Evolutionary conservation across 2,797 vertebrate species (phyloP).

Genomic region (Pseudochirops corinnae): DNA sequence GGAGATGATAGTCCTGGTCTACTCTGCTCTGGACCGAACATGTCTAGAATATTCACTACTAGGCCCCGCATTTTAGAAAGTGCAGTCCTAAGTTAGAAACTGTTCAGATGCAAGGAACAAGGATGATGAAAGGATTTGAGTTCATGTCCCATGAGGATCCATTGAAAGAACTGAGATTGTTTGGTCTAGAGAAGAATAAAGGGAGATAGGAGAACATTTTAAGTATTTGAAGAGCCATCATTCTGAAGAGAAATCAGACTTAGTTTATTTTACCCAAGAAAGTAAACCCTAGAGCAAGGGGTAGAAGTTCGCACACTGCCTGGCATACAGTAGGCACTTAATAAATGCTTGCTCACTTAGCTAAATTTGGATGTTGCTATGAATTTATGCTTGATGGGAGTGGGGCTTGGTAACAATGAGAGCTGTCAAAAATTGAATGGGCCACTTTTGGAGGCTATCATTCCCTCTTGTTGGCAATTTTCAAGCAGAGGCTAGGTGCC

Average conservation of each 20-base stretch:
- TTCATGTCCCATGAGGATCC: neutral
- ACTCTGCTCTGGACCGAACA: neutral
- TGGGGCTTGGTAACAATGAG: neutral
- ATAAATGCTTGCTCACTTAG: neutral
- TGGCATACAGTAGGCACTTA: neutral
- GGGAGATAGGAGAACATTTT: neutral
- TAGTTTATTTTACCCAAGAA: neutral
- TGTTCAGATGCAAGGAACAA: neutral
- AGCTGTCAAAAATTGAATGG: neutral
- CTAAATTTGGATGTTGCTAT: neutral
- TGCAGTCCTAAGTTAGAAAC: neutral
- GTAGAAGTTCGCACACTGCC: neutral
- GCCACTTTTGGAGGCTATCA: neutral
- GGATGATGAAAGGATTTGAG: neutral
- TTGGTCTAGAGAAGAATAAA: neutral
- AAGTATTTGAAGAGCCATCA: neutral
- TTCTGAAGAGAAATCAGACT: neutral
- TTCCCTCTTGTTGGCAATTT: neutral
- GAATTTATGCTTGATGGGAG: neutral
- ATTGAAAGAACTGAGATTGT: neutral
- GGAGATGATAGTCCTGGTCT: neutral
- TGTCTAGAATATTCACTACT: neutral
- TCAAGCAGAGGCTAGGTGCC: neutral
- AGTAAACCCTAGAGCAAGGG: neutral
- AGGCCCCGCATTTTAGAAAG: neutral